Base-by-base conservation (phyloP, 2,888 invertebrate genomes). In the Cybosia mesomella region DNA sequence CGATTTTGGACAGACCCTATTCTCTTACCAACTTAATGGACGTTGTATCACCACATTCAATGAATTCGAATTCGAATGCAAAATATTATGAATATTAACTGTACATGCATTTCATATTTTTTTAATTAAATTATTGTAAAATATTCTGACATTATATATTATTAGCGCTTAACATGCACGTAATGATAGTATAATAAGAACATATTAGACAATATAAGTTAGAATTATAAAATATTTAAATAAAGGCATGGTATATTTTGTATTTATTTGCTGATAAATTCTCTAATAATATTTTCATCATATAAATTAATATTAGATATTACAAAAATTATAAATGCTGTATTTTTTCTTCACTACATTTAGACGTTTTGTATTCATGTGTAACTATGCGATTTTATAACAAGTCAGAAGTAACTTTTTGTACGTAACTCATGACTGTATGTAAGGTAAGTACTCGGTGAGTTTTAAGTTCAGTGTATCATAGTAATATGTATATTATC, bases 11-110 rank as follows among this genome's bases (percentile, higher is more conserved):
- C 15, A 78, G 81, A 54, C 76, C 79, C 0, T 77, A 74, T 60
- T 72, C 75, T 24, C 70, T 83, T 21, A 66, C 70, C 11, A 80
- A 80, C 39, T 67, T 67, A 64, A 60, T 75, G 43, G 76, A 82
- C 53, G 39, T 74, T n/a, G 68, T 67, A 36, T 76, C 80, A 34
- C 71, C 75, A 3, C 76, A 73, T 68, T 80, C 75, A 1, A 58
- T 60, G 0, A 68, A 68, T 65, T 70, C 76, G 15, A 82, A 62
- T 70, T 62, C 70, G n/a, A 76, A 75, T 49, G 58, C 18, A 4
- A 77, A 74, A 70, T 67, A 72, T 73, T 76, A 74, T 66, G 77
- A 80, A 74, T 83, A 79, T 68, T 82, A 76, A 74, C 28, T 22
- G 58, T 1, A 32, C 28, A 75, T 11, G 22, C 24, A 43, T 76